Evolutionary conservation across 2,113 vertebrate genomes (phyloP).

Genomic region (Lampris megalopsis): DNA sequence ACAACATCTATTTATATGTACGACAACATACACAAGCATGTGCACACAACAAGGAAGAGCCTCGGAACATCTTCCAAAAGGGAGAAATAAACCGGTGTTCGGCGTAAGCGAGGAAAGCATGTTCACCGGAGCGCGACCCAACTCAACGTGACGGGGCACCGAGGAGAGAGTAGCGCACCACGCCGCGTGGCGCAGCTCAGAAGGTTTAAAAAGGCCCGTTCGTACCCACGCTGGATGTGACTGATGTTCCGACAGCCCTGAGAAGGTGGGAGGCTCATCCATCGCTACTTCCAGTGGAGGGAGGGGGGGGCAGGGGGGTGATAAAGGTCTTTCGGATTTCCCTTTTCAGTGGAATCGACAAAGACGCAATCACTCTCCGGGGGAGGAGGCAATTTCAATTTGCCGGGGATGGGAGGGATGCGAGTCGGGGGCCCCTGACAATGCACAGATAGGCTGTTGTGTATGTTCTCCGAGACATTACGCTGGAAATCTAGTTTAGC

Average conservation of each 20-base stretch:
- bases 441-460: conserved; percentile 12
- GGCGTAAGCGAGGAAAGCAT: conserved; percentile 49
- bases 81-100: conserved; percentile 30
- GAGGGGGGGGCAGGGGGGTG: conserved; percentile 10
- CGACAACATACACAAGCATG: neutral
- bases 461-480: conserved; percentile 3
- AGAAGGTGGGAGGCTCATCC: conserved; percentile 32
- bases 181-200: conserved; percentile 61
- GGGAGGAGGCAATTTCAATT: conserved; percentile 43
- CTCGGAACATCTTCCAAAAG: neutral
- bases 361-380: conserved; percentile 3
- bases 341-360: conserved; percentile 41
- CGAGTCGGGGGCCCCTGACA: neutral
- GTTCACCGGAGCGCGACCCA: conserved; percentile 58
- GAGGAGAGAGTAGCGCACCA: conserved; percentile 53
- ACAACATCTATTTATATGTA: no score
- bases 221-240: conserved; percentile 61
- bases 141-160: conserved; percentile 58
- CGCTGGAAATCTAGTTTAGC: conserved; percentile 18
- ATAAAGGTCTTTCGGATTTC: conserved; percentile 25
- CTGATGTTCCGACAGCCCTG: conserved; percentile 55
- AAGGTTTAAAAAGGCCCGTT: conserved; percentile 64
- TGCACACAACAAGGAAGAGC: conserved; percentile 3
- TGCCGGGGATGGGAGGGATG: conserved; percentile 5
- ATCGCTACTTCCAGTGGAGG: conserved; percentile 37